Evolutionary conservation across 2,888 invertebrate genomes (phyloP), one percentile per base, ranked within the genome.

Genomic region (Spisula solida): DNA sequence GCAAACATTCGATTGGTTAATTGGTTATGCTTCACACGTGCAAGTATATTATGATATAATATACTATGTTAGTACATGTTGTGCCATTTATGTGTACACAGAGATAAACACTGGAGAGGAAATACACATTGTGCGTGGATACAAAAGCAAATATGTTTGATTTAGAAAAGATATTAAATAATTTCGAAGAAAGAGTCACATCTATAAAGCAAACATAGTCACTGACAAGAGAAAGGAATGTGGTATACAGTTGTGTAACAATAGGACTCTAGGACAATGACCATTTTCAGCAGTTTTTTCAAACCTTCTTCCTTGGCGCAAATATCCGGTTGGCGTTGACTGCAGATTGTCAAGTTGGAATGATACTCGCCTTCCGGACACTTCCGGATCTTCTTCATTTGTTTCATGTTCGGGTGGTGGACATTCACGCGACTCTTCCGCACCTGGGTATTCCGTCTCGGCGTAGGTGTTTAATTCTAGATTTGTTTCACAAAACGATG

Each of bases 311-410:
- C 93, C 94, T 88, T 93, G 93, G 86, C 91, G 93, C 78, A 94
- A 87, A 81, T 93, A 92, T 83, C 91, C 91, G 18, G 93, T 84
- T 70, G 90, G 75, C 31, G 92, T 81, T 78, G 92, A 84, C 41
- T 91, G 91, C 78, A 92, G 87, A 86, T 93, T 92, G 85, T 95
- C 95, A 91, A 95, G 93, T 86, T 95, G 94, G 92, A 95, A 95
- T 81, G 95, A 95, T 94, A 95, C 95, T 94, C 95, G 94, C 94
- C 95, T 94, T 83, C 94, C 94, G 14, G 91, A 56, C 51, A 84
- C 84, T 48, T 91, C 92, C 25, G 75, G 14, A 14, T 81, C 85
- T 47, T 25, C 79, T 47, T 51, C 16, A 16, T 18, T 25, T 4
- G 70, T 18, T 51, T 48, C 48, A 29, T 78, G 51, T 29, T 51